Evolutionary conservation across 2,888 invertebrate species (phyloP).

Genomic region (Napeogenes sylphis): DNA sequence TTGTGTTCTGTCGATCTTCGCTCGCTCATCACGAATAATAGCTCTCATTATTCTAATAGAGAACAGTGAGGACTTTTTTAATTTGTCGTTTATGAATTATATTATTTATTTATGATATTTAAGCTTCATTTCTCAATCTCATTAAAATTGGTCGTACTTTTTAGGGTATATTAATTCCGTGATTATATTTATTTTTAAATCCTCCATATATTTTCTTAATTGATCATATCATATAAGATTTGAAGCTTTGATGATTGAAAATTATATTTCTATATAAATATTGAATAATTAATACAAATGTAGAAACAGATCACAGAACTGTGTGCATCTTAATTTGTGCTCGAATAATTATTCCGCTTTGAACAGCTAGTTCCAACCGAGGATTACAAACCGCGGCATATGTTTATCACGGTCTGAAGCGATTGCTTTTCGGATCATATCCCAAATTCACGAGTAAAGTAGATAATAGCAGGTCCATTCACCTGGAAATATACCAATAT

Average conservation of each 20-base stretch:
- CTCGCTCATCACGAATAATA: constrained; percentile 27
- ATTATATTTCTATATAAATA: too few species aligned
- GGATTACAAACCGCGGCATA: constrained; percentile 46
- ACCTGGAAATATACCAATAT: constrained; percentile 59
- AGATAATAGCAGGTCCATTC: constrained; percentile 40
- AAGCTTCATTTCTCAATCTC: background rate
- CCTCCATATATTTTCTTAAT: too few species aligned
- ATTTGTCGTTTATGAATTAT: constrained; percentile 1
- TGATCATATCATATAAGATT: too few species aligned
- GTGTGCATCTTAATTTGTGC: constrained; percentile 18
- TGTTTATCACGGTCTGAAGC: constrained; percentile 48
- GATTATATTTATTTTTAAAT: background rate
- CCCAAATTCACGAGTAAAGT: constrained; percentile 33
- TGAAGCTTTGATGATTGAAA: too few species aligned
- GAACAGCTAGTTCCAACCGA: constrained; percentile 43
- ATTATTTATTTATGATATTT: background rate
- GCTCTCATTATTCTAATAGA: constrained; percentile 24
- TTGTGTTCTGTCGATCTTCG: constrained; percentile 39
- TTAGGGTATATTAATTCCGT: background rate
- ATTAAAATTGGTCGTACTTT: background rate
- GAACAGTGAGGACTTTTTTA: constrained; percentile 6
- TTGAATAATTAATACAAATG: background rate
- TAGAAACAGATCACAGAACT: constrained; percentile 7
- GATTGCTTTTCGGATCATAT: constrained; percentile 46
- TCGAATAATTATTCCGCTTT: constrained; percentile 48